These are phyloP conservation scores for Nycticebus coucang DNA, from an alignment of 2,113 vertebrate genomes.

Conservation along the genomic window DNA sequence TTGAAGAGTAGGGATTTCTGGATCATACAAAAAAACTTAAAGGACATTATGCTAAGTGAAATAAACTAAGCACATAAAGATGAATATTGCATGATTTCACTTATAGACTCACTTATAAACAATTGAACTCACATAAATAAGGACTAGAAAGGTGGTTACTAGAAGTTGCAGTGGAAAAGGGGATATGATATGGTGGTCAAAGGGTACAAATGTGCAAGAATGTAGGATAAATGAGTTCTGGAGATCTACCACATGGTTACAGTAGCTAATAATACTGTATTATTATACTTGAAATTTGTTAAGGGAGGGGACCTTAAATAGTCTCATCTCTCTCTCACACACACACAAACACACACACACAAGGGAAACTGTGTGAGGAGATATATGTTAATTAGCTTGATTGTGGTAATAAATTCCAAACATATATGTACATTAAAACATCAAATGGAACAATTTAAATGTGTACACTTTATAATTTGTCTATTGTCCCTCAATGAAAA, in stretches of 20 bases:
- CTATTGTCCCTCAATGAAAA: background rate
- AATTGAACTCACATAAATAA: background rate
- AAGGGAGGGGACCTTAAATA: background rate
- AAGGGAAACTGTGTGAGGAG: background rate
- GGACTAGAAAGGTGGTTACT: too few species aligned
- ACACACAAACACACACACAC: background rate
- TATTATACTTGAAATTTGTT: background rate
- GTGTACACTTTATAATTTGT: background rate
- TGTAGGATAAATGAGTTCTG: background rate
- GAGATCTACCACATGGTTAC: background rate
- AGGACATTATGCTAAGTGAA: background rate
- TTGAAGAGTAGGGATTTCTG: background rate
- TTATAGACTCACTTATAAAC: background rate
- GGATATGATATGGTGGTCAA: background rate
- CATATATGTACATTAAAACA: background rate
- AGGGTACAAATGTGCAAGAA: background rate
- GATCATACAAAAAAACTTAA: background rate
- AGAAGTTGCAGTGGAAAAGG: background rate
- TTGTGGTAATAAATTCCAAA: background rate
- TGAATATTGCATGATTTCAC: background rate
- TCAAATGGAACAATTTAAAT: background rate
- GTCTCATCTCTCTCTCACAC: background rate
- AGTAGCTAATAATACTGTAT: background rate
- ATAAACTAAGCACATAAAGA: background rate
- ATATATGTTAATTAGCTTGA: background rate